Base-by-base conservation (phyloP, 2,797 vertebrate species). In the Gouania willdenowi region DNA sequence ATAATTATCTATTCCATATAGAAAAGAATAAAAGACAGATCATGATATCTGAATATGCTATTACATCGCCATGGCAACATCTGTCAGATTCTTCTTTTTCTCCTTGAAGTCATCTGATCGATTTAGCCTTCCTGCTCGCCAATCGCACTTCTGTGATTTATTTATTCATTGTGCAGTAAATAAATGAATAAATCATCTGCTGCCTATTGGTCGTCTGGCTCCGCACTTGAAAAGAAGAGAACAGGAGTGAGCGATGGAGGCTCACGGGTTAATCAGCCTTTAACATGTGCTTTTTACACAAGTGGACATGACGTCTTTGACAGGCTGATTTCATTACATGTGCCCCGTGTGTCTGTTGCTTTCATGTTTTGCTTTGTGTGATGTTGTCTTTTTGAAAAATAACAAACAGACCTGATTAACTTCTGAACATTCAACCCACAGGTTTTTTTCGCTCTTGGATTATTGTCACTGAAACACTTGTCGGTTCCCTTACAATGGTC, bases 401-500 rank as follows among this genome's bases (percentile, higher is more conserved):
- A n/a, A n/a, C n/a, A n/a, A n/a, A n/a, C n/a, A n/a, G n/a, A n/a
- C n/a, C n/a, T n/a, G n/a, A n/a, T n/a, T n/a, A n/a, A n/a, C n/a
- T n/a, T n/a, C n/a, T n/a, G n/a, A n/a, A n/a, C n/a, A n/a, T n/a
- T n/a, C n/a, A n/a, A n/a, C n/a, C n/a, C n/a, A n/a, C n/a, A n/a
- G n/a, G n/a, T n/a, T n/a, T n/a, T n/a, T n/a, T n/a, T n/a, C n/a
- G n/a, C n/a, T n/a, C n/a, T n/a, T n/a, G n/a, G n/a, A n/a, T n/a
- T n/a, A n/a, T n/a, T n/a, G n/a, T n/a, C n/a, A n/a, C n/a, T n/a
- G n/a, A n/a, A n/a, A n/a, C n/a, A n/a, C n/a, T n/a, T n/a, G 14
- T 7, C 12, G 6, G 26, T 18, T 81, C 68, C 79, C 91, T 94
- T 95, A 97, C 91, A 97, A 85, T 33, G 78, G 63, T 82, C 94